Evolutionary conservation across 2,113 vertebrate species (phyloP).

Genomic region (Epinephelus cyanopodus): DNA sequence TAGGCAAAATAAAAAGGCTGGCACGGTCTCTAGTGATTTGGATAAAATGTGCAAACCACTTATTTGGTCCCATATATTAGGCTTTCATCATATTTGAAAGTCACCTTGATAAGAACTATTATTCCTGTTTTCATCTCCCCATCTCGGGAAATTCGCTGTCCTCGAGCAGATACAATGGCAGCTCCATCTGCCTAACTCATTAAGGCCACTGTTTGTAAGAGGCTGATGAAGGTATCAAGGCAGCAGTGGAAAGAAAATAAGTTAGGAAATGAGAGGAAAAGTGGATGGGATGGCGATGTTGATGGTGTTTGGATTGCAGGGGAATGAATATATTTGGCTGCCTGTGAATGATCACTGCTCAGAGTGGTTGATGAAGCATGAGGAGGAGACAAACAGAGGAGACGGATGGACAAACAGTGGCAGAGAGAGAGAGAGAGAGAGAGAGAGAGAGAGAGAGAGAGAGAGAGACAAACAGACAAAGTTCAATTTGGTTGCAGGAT

Average conservation of each 20-base stretch:
- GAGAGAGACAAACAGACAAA: neutral
- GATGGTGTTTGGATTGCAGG: conserved; percentile 22
- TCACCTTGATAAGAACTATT: neutral
- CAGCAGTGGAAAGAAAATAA: conserved; percentile 33
- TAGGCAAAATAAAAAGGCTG: neutral
- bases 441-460: neutral
- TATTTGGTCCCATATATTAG: neutral
- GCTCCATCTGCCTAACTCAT: conserved; percentile 41
- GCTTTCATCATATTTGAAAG: conserved; percentile 12
- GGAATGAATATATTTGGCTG: conserved; percentile 30
- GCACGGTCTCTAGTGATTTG: neutral
- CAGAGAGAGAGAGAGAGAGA: neutral
- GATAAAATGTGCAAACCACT: neutral
- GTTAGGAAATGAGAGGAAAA: conserved; percentile 29
- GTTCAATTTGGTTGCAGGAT: neutral
- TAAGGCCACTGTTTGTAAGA: conserved; percentile 32
- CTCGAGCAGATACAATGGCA: conserved; percentile 9
- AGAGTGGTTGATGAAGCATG: conserved; percentile 34
- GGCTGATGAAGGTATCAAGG: conserved; percentile 47
- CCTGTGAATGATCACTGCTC: neutral
- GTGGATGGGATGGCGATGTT: conserved; percentile 16
- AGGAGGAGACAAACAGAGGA: conserved; percentile 16
- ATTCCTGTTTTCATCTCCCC: conserved; percentile 11
- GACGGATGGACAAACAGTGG: conserved; percentile 24
- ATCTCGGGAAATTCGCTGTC: conserved; percentile 3